These are phyloP conservation scores for Apocrypta bakeri DNA, from an alignment of 1,140 invertebrate genomes.

Conservation along the genomic window DNA sequence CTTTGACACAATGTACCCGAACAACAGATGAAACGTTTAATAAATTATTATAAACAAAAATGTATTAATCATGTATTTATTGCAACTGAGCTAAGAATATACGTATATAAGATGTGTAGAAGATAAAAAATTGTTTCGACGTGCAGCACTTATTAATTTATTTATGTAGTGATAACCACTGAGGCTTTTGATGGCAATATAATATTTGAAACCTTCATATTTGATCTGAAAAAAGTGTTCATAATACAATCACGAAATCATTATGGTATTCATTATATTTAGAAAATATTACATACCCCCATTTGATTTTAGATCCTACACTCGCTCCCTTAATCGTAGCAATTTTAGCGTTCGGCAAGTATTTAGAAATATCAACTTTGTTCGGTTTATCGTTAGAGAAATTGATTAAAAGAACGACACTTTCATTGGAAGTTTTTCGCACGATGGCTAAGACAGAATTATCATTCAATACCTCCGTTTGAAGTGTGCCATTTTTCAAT, in stretches of 20 bases:
- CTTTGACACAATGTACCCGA: no score
- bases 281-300: conserved; percentile 11
- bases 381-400: neutral
- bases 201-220: neutral
- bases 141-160: neutral
- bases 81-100: no score
- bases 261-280: neutral
- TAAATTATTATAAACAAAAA: no score
- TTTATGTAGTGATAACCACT: neutral
- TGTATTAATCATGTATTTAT: no score
- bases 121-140: no score
- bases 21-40: no score
- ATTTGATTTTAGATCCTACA: conserved; percentile 13
- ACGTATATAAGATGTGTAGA: no score
- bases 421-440: neutral
- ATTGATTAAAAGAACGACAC: conserved; percentile 30
- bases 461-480: conserved; percentile 61
- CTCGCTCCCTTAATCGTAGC: neutral
- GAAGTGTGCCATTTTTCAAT: conserved; percentile 65
- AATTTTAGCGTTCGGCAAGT: neutral
- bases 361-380: neutral
- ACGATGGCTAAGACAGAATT: conserved; percentile 17
- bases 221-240: conserved; percentile 7
- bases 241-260: neutral
- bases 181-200: neutral